Percentiles rank a stretch among this genome's conserved stretches.
These are phyloP conservation scores for Netelia fuscicornis DNA, from an alignment of 2,888 invertebrate species.

Conservation along the genomic window DNA sequence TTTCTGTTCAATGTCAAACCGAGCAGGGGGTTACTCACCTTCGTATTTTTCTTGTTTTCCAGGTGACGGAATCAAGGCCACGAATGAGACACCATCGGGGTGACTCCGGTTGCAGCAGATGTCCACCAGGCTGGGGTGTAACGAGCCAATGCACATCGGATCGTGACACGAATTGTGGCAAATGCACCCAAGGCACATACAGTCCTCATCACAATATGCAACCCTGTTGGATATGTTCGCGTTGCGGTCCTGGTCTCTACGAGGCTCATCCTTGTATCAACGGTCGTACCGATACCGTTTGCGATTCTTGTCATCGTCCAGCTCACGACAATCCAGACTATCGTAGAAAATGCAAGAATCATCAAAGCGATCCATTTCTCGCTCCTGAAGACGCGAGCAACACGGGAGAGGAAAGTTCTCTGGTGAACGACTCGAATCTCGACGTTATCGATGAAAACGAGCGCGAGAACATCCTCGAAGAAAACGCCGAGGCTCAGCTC, in stretches of 20 bases:
- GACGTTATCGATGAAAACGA: slow-evolving; percentile 70
- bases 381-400: slow-evolving; percentile 82
- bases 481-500: slow-evolving; percentile 77
- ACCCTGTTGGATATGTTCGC: slow-evolving; percentile 84
- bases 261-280: slow-evolving; percentile 83
- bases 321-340: slow-evolving; percentile 79
- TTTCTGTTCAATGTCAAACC: not conserved
- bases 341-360: slow-evolving; percentile 76
- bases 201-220: slow-evolving; percentile 84
- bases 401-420: slow-evolving; percentile 81
- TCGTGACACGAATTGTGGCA: slow-evolving; percentile 83
- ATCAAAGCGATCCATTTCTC: slow-evolving; percentile 76
- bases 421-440: slow-evolving; percentile 79
- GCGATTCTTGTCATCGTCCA: slow-evolving; percentile 83
- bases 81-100: slow-evolving; percentile 81
- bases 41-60: slow-evolving; percentile 61
- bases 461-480: slow-evolving; percentile 76
- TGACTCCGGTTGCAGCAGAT: slow-evolving; percentile 82
- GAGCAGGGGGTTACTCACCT: not conserved
- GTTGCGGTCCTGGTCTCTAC: slow-evolving; percentile 84
- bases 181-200: slow-evolving; percentile 82
- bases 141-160: slow-evolving; percentile 78
- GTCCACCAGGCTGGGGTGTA: slow-evolving; percentile 84
- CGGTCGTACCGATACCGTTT: slow-evolving; percentile 82
- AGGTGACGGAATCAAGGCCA: slow-evolving; percentile 79